Base-by-base conservation (phyloP, 2,797 vertebrate species). In the Pogoniulus pusillus region DNA sequence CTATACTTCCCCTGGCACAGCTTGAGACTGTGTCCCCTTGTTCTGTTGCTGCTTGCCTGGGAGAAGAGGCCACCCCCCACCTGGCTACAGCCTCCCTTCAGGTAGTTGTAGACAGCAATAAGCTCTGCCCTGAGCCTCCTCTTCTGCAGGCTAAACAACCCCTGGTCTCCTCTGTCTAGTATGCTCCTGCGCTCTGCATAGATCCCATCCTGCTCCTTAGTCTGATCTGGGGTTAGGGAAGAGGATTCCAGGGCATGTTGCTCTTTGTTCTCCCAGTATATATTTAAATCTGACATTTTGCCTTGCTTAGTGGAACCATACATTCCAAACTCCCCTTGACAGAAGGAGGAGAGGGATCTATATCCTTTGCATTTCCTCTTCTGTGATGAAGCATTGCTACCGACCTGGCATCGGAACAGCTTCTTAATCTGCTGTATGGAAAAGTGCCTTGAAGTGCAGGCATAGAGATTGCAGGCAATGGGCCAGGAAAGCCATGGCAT, bases 361-460 rank as follows among this genome's bases (percentile, higher is more conserved):
- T 85, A 71, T 84, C 91, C 85, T 89, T 95, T 82, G 74, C 89
- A 65, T 62, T 91, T 94, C 87, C 70, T 93, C 80, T 90, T 93
- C 84, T 29, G 62, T 78, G 54, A 62, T 4, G 60, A 92, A 79
- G 86, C 90, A 70, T 86, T n/a, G 51, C 87, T 87, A 15, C 78
- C 68, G 35, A 16, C 69, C 64, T 93, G 89, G 89, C 87, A 51
- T 17, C 53, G 92, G 68, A 76, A 92, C 82, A 76, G 77, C 92
- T 94, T 79, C 95, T 91, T 92, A 85, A 89, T 93, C 89, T 94
- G 89, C 87, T 83, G 85, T 81, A 47, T 77, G 94, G 93, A 89
- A 87, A 91, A 92, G 78, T 27, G 86, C 84, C 89, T 89, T 16
- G 43, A 63, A 93, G 85, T 49, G 92, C 62, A 82, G 92, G 85